phyloP scores from a whole-genome alignment of 1,140 invertebrate genomes.

The Himalopsyche phryganea region DNA sequence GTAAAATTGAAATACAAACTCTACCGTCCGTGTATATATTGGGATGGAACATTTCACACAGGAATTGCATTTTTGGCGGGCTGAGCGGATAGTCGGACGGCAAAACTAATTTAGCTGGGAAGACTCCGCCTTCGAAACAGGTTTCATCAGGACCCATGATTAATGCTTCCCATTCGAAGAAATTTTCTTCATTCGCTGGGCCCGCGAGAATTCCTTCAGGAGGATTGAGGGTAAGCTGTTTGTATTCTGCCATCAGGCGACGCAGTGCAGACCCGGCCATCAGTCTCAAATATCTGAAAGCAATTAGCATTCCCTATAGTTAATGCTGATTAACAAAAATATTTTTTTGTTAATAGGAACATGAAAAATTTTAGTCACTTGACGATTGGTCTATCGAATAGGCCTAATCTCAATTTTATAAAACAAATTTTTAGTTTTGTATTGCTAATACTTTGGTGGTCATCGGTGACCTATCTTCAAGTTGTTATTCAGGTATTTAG shows the following conservation, averaged over 20 bases:
- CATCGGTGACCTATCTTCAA: too few species aligned
- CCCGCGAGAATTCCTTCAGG: slow-evolving; percentile 98
- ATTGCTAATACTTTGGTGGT: too few species aligned
- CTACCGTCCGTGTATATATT: slow-evolving; percentile 97
- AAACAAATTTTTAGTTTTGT: too few species aligned
- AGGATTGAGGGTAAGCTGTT: slow-evolving; percentile 95
- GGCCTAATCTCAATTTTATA: too few species aligned
- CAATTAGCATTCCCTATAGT: too few species aligned
- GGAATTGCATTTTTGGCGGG: slow-evolving; percentile 99
- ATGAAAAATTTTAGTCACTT: too few species aligned
- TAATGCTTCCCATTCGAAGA: slow-evolving; percentile 99
- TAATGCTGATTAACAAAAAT: too few species aligned
- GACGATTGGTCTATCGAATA: too few species aligned
- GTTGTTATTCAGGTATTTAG: too few species aligned
- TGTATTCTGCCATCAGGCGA: slow-evolving; percentile 96
- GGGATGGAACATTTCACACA: slow-evolving; percentile 99
- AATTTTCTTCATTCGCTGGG: slow-evolving; percentile 97
- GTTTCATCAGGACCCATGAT: slow-evolving; percentile 97
- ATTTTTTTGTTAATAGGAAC: too few species aligned
- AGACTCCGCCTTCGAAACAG: slow-evolving; percentile 98
- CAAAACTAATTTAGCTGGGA: slow-evolving; percentile 92
- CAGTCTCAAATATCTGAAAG: not conserved
- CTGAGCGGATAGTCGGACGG: slow-evolving; percentile 97
- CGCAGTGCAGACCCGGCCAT: slow-evolving; percentile 97
- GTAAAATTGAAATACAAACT: slow-evolving; percentile 99